A percentile compares a stretch with the other conserved stretches of the same genome.
These are phyloP conservation scores for Maniola hyperantus DNA, from an alignment of 2,888 invertebrate genomes.

Conservation along the genomic window DNA sequence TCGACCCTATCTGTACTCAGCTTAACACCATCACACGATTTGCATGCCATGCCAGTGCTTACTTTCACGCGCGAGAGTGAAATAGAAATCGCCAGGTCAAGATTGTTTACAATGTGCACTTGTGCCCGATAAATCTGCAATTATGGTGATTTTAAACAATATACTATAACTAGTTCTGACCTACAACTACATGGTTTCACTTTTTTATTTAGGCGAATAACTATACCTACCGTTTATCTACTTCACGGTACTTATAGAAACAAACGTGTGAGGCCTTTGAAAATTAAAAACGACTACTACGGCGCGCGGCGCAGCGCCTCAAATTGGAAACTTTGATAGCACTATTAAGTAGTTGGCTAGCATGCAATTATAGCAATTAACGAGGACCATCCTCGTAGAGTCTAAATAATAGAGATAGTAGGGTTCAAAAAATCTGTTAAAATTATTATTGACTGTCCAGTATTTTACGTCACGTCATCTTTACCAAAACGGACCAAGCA, in stretches of 20 bases:
- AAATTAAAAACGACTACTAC: too few species aligned
- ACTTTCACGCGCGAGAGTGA: slow-evolving; percentile 44
- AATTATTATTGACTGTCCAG: too few species aligned
- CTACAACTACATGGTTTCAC: not conserved
- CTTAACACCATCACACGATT: slow-evolving; percentile 33
- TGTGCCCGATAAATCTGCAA: slow-evolving; percentile 35
- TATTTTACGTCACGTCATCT: too few species aligned
- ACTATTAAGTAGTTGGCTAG: too few species aligned
- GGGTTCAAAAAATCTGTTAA: too few species aligned
- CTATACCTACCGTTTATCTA: not conserved
- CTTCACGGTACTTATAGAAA: not conserved
- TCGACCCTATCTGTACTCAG: slow-evolving; percentile 2
- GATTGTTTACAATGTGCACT: slow-evolving; percentile 35
- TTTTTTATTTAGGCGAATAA: not conserved
- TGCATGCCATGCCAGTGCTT: slow-evolving; percentile 39
- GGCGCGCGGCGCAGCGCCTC: too few species aligned
- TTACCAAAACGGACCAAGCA: not conserved
- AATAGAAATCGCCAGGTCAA: slow-evolving; percentile 45
- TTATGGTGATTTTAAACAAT: slow-evolving; percentile 22
- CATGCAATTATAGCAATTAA: too few species aligned
- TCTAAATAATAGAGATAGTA: too few species aligned
- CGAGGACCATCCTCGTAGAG: too few species aligned
- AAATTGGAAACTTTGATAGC: too few species aligned
- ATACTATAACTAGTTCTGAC: slow-evolving; percentile 8
- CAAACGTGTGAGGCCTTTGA: too few species aligned